Base-by-base conservation (phyloP, 2,113 vertebrate genomes). In the Albula glossodonta region DNA sequence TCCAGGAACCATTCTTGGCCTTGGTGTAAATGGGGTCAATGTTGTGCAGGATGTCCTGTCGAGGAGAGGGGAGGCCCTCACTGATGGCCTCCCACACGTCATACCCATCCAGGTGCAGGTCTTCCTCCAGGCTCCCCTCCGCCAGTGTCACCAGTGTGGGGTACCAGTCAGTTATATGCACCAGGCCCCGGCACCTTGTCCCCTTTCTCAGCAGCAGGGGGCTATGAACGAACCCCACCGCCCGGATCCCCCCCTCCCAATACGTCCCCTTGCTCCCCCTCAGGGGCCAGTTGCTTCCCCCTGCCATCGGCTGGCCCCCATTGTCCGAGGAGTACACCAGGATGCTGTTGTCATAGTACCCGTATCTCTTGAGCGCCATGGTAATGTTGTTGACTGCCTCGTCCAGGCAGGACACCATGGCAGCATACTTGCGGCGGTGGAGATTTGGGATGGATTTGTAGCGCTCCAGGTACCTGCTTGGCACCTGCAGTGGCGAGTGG, bases 101-200 rank as follows among this genome's bases (percentile, higher is more conserved):
- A 0, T 98, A 99, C 7, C 98, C 98, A 0, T 99, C 98, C 87
- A 99, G 91, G 50, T 95, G 95, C 79, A 96, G 95, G 84, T 97
- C 94, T 89, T 99, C 98, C 5, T 98, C 97, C 0, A 99, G 94
- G 83, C 95, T 96, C 9, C 98, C 98, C 88, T 97, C 97, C 0
- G 96, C 98, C 91, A 99, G 94, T 0, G 96, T 97, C 84, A 99
- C 96, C 92, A 99, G 89, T 3, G 98, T 99, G 17, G 98, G 98
- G 89, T 97, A 99, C 98, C 98, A 99, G 93, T 99, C 98, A 0
- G 98, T 99, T 89, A 99, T 99, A 91, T 99, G 98, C 79, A 99
- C 95, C 5, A 99, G 95, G 85, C 97, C 97, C 82, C 92, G 96
- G 88, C 97, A 99, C 78, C 96, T 94, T 0, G 96, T 96, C 0